Evolutionary conservation across 2,888 invertebrate genomes (phyloP).

Genomic region (Antitype chi): DNA sequence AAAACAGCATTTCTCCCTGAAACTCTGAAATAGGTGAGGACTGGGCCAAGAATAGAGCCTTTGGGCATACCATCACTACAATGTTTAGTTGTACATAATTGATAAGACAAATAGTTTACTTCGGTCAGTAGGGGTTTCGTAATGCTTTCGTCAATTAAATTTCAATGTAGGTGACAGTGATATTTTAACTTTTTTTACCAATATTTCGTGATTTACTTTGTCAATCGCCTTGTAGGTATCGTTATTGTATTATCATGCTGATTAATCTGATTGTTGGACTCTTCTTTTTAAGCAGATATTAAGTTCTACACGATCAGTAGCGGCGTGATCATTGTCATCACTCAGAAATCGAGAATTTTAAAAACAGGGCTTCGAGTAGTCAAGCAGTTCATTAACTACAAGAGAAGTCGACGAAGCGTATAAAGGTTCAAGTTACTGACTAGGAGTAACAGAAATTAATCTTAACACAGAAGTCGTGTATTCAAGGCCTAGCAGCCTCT

Average conservation of each 20-base stretch:
- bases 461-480: neutral
- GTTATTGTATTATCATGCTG: neutral
- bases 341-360: neutral
- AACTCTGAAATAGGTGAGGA: neutral
- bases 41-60: conserved; percentile 7
- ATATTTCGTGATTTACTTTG: neutral
- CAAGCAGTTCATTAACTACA: neutral
- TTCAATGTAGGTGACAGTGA: neutral
- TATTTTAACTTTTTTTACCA: neutral
- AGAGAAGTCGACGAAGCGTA: neutral
- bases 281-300: neutral
- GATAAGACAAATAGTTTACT: neutral
- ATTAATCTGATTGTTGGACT: neutral
- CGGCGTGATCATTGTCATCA: neutral
- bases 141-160: neutral
- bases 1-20: neutral
- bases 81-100: neutral
- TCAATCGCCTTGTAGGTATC: neutral
- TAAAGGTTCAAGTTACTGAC: neutral
- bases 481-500: neutral
- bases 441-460: neutral
- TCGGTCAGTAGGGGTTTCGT: neutral
- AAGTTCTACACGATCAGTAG: neutral
- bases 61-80: neutral
- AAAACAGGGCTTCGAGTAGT: neutral